Base-by-base conservation (phyloP, 2,113 vertebrate genomes). In the Nestor notabilis region DNA sequence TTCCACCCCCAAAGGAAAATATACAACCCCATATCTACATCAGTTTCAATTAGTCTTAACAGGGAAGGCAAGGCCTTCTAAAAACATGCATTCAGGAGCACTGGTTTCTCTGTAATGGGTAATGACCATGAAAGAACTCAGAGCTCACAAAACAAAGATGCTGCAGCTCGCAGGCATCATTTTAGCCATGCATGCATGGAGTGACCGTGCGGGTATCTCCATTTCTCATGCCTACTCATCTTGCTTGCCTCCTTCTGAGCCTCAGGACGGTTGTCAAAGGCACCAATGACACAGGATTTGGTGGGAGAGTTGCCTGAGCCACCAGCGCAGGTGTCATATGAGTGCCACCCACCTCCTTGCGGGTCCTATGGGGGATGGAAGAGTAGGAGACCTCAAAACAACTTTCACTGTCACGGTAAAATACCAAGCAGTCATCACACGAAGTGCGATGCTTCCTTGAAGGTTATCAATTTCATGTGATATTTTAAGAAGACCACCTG, bases 401-500 rank as follows among this genome's bases (percentile, higher is more conserved):
- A 9, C 41, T 79, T 31, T 84, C 14, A 20, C 21, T 91, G 68
- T 60, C 37, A 47, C 63, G 13, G 75, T 37, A 61, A 95, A 95
- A 93, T n/a, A 58, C 1, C 2, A 85, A 68, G 52, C 27, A 89
- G 7, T 56, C 35, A 60, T 74, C 71, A 79, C 2, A 1, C 19
- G 37, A 43, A 25, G 35, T 35, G 11, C 44, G 60, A 44, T 10
- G 28, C 14, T 93, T 72, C 65, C 53, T 87, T 91, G 70, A 91
- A 93, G 82, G 37, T 94, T 93, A 95, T 85, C 74, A 84, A 82
- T 96, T 90, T 88, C 85, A 79, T 25, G 50, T 61, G 82, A 17
- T 95, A 96, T 89, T 96, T 96, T 95, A 53, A 93, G 93, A 94
- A 83, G 66, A 91, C 44, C 69, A 87, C 66, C 75, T 96, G 87